These are phyloP conservation scores for Dorcus hopei DNA, from an alignment of 2,888 invertebrate species.

Conservation along the genomic window DNA sequence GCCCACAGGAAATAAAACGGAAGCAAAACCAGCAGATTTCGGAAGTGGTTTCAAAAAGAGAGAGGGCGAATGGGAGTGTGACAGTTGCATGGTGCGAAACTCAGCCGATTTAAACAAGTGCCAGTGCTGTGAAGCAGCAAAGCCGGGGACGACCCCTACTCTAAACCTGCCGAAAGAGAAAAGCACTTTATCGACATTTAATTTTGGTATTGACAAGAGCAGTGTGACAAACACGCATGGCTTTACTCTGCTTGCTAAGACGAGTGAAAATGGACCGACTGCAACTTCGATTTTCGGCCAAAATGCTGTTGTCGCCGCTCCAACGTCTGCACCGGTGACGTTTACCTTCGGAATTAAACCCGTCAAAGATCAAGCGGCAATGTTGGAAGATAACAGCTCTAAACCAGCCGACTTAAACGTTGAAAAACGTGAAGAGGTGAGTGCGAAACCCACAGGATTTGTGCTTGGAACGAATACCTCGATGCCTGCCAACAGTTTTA, in stretches of 20 bases:
- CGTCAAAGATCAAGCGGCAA: neutral
- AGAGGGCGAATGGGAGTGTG: conserved; percentile 57
- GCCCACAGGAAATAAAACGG: conserved; percentile 33
- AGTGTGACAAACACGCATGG: conserved; percentile 4
- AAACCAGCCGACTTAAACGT: too few species aligned
- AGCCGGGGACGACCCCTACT: conserved; percentile 43
- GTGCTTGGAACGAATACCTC: too few species aligned
- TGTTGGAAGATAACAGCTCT: too few species aligned
- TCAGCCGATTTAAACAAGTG: conserved; percentile 50
- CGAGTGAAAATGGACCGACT: conserved; percentile 14
- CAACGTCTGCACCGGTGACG: neutral
- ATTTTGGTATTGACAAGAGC: conserved; percentile 48
- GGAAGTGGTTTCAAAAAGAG: conserved; percentile 52
- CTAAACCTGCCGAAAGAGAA: conserved; percentile 19
- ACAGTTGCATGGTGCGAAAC: conserved; percentile 61
- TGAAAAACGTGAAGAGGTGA: conserved; percentile 2
- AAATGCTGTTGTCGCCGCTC: neutral
- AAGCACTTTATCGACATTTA: conserved; percentile 40
- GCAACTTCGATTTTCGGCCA: neutral
- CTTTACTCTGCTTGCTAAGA: conserved; percentile 24
- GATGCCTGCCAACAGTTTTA: too few species aligned
- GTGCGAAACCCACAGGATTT: too few species aligned
- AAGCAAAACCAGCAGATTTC: conserved; percentile 30
- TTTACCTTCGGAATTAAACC: conserved; percentile 14
- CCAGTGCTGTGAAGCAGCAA: conserved; percentile 57